Base-by-base conservation (phyloP, 2,888 invertebrate species). In the Plagiodera versicolora region DNA sequence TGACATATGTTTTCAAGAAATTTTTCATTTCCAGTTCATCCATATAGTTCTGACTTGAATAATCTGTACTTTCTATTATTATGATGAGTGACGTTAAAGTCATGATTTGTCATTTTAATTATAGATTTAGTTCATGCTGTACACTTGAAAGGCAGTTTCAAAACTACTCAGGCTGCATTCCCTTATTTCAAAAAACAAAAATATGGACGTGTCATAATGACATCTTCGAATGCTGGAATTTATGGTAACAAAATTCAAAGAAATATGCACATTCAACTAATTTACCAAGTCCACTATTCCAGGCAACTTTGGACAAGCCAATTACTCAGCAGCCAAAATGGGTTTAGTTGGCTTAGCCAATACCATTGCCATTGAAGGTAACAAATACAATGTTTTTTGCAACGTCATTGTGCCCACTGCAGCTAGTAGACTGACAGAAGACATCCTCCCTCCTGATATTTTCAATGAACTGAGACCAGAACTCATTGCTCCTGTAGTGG, bases 331-430 rank as follows among this genome's bases (percentile, higher is more conserved):
- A 58, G 99, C 98, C 1, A 99, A 99, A 82, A 83, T 95, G 80
- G 98, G 92, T 10, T 80, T 98, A 18, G 86, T 98, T 14, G 99
- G 98, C 28, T 83, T 99, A 51, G 86, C 91, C 45, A 95, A 94
- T 76, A 95, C 98, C 0, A 80, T 98, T 56, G 90, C 97, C 0
- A 88, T 96, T 46, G 99, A 99, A 82, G 99, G 99, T 0, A 83
- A 81, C 0, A 95, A 91, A 74, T 90, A 92, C 79, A 95, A 97
- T 78, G 93, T 99, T 69, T 85, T 89, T 72, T 90, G 92, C 75
- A 98, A 98, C 82, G 91, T 94, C 0, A 92, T 98, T 67, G 90
- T 95, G 11, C 98, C 98, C 0, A 94, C 95, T 0, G 97, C 98
- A 8, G 96, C 91, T 9, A 97, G 97, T 1, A 86, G 98, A 60